Percentiles rank a stretch among this genome's conserved stretches.
Evolutionary conservation across 2,113 vertebrate species (phyloP).

Genomic region (Aspidoscelis tigris): DNA sequence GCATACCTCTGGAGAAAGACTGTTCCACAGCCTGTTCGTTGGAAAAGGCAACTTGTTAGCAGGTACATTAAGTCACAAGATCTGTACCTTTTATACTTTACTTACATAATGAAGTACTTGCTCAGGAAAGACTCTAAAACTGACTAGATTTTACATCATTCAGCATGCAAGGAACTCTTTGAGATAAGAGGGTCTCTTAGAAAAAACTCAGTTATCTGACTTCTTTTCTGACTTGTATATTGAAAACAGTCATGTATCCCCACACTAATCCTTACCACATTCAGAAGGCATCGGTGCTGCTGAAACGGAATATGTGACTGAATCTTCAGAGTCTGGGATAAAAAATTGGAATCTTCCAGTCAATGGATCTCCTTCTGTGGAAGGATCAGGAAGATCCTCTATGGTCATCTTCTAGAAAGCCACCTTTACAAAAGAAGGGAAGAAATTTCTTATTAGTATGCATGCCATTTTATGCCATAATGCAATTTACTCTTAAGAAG

Average conservation of each 20-base stretch:
- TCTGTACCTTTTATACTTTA: neutral
- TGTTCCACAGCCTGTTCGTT: too few relatives aligned
- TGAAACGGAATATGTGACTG: conserved; percentile 89
- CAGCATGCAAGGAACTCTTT: neutral
- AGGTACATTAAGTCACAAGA: neutral
- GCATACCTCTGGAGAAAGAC: too few relatives aligned
- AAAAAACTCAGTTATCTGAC: neutral
- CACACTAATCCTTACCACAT: conserved; percentile 82
- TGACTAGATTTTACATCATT: neutral
- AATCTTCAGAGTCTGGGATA: conserved; percentile 72
- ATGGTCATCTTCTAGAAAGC: conserved; percentile 83
- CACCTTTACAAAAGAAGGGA: conserved; percentile 51
- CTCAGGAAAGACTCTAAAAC: neutral
- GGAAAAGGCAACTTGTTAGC: too few relatives aligned
- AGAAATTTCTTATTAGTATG: neutral
- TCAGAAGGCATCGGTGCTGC: conserved; percentile 95
- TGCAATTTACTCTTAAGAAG: neutral
- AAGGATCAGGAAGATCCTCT: conserved; percentile 78
- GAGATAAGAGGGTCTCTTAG: neutral
- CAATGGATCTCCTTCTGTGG: conserved; percentile 78
- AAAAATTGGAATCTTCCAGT: conserved; percentile 74
- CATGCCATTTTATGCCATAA: neutral
- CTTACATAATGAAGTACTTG: neutral
- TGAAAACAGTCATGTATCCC: neutral
- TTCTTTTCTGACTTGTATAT: neutral